phyloP scores from a whole-genome alignment of 37 sponge, comb jelly and placozoan species.

The Haliclona indistincta region DNA sequence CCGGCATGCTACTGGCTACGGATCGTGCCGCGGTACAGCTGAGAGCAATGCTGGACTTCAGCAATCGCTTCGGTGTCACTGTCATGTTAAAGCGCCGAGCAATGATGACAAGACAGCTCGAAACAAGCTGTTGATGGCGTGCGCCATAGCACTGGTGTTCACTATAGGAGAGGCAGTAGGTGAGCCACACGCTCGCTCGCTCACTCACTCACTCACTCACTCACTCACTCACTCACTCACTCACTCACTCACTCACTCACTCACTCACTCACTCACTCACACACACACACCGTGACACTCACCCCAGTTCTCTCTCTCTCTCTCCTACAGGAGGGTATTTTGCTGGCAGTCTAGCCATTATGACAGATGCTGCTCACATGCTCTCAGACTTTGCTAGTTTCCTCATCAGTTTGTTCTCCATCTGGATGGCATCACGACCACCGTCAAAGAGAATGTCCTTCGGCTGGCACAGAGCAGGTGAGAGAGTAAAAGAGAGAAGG shows the following conservation, averaged over 20 bases:
- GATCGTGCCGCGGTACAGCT: too few relatives aligned
- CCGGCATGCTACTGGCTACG: too few relatives aligned
- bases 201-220: too few relatives aligned
- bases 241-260: conserved; percentile 1
- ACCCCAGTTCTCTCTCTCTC: background rate
- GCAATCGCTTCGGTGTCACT: too few relatives aligned
- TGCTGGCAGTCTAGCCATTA: conserved; percentile 89
- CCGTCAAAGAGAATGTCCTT: conserved; percentile 93
- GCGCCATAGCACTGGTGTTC: conserved; percentile 70
- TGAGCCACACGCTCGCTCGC: too few relatives aligned
- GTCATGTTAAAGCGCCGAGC: conserved; percentile 27
- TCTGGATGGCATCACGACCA: conserved; percentile 82
- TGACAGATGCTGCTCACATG: conserved; percentile 99
- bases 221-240: too few relatives aligned
- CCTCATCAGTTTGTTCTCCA: conserved; percentile 88
- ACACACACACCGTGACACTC: background rate
- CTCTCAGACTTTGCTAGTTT: conserved; percentile 94
- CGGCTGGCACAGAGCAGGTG: conserved; percentile 98
- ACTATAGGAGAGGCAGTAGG: conserved; percentile 91
- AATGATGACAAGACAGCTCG: conserved; percentile 52
- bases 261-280: too few relatives aligned
- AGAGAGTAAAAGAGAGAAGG: background rate
- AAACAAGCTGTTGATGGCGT: conserved; percentile 80
- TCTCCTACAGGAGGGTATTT: conserved; percentile 93
- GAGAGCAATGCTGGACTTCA: too few relatives aligned